Evolutionary conservation across 2,888 invertebrate genomes (phyloP).

Genomic region (Nomada flava): DNA sequence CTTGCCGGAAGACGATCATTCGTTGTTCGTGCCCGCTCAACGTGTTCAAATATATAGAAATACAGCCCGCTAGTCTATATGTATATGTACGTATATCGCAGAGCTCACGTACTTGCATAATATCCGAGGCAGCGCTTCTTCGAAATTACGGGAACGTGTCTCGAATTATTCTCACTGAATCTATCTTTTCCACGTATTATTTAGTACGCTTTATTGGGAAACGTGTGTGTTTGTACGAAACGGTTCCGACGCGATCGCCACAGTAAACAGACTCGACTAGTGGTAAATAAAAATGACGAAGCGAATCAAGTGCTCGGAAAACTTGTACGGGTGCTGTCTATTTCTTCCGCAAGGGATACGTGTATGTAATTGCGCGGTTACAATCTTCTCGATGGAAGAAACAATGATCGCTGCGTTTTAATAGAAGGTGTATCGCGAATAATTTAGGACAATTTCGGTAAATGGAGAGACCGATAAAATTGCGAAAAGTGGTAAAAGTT

Average conservation of each 20-base stretch:
- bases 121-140: neutral
- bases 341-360: no score
- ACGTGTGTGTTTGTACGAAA: no score
- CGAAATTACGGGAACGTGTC: slow-evolving; percentile 38
- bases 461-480: slow-evolving; percentile 24
- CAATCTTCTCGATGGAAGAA: neutral
- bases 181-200: neutral
- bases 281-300: neutral
- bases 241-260: no score
- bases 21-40: neutral
- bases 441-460: no score
- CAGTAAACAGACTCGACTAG: no score
- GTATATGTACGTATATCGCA: neutral
- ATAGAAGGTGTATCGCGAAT: no score
- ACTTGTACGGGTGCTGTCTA: no score
- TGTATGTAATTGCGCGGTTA: neutral
- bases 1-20: slow-evolving; percentile 36
- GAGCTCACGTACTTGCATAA: neutral
- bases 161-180: slow-evolving; percentile 17
- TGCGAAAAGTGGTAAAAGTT: slow-evolving; percentile 20
- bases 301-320: no score
- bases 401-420: no score
- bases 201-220: no score
- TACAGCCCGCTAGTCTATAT: neutral
- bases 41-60: neutral